Conservation (phyloP, 2,113 vertebrate genomes). For the Propithecus coquereli region DNA sequence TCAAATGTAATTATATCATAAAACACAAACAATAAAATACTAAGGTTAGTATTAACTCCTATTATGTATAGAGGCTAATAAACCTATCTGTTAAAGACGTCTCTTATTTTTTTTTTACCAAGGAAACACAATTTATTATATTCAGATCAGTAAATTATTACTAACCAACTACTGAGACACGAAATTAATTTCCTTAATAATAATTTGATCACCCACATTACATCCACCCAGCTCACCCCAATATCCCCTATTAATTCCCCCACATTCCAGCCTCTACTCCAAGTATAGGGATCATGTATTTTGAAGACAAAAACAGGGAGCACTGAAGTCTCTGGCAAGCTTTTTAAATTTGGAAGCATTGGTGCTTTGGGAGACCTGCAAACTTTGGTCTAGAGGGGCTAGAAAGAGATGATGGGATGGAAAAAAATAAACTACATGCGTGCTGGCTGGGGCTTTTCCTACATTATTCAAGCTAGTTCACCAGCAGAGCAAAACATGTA, state of each 20-base stretch:
- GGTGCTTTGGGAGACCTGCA: not conserved
- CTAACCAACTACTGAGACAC: not conserved
- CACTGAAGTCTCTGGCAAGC: not conserved
- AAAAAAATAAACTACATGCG: not conserved
- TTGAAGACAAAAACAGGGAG: not conserved
- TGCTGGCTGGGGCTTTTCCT: not conserved
- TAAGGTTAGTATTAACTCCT: not conserved
- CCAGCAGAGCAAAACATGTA: not conserved
- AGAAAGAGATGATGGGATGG: not conserved
- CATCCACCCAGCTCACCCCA: not conserved
- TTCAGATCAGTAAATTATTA: not conserved
- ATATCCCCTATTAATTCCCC: not conserved
- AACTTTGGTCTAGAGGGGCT: not conserved
- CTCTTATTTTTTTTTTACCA: not conserved
- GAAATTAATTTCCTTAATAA: not conserved
- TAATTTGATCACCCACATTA: not conserved
- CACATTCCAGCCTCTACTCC: not conserved
- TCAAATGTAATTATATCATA: not conserved
- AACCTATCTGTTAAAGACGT: conserved; percentile 16
- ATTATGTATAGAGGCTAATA: not conserved
- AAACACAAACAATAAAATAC: conserved; percentile 15
- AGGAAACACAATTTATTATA: conserved; percentile 25
- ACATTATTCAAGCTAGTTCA: conserved; percentile 7
- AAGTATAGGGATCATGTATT: not conserved
- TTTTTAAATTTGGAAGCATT: not conserved